Evolutionary conservation across 2,113 vertebrate genomes (phyloP).

Genomic region (Notarius lentiginosus): DNA sequence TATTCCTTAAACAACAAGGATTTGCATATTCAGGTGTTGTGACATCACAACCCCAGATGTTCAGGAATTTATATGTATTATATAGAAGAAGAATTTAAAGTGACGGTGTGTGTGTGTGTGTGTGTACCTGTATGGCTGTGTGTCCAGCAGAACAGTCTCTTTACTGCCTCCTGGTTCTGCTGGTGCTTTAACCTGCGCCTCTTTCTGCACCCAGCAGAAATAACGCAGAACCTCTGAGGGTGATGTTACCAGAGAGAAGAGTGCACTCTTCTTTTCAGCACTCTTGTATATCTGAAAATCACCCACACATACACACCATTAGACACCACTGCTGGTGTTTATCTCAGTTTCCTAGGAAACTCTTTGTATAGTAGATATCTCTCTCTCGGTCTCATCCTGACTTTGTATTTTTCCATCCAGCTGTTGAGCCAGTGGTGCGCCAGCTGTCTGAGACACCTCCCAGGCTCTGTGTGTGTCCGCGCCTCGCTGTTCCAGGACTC

Average conservation of each 20-base stretch:
- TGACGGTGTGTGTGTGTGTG: neutral
- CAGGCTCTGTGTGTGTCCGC: conserved; percentile 35
- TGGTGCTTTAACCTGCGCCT: conserved; percentile 7
- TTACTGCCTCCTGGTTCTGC: conserved; percentile 21
- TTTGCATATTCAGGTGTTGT: too few species aligned
- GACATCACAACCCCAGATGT: too few species aligned
- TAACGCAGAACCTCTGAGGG: conserved; percentile 62
- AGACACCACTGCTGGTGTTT: neutral
- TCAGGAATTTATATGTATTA: too few species aligned
- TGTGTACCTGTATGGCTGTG: conserved; percentile 49
- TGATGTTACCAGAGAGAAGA: neutral
- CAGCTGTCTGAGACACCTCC: conserved; percentile 50
- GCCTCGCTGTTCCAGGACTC: conserved; percentile 54
- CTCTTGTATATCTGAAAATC: conserved; percentile 47
- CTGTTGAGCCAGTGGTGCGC: conserved; percentile 59
- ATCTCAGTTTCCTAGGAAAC: neutral
- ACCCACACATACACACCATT: neutral
- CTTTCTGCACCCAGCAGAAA: conserved; percentile 61
- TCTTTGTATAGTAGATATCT: too few species aligned
- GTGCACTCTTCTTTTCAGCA: neutral
- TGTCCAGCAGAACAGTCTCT: conserved; percentile 53
- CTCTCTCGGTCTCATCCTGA: conserved; percentile 28
- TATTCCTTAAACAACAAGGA: too few species aligned
- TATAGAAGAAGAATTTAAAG: too few species aligned
- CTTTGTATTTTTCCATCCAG: conserved; percentile 67